These are phyloP conservation scores for Hartigia nigra DNA, from an alignment of 2,888 invertebrate genomes.

Conservation along the genomic window DNA sequence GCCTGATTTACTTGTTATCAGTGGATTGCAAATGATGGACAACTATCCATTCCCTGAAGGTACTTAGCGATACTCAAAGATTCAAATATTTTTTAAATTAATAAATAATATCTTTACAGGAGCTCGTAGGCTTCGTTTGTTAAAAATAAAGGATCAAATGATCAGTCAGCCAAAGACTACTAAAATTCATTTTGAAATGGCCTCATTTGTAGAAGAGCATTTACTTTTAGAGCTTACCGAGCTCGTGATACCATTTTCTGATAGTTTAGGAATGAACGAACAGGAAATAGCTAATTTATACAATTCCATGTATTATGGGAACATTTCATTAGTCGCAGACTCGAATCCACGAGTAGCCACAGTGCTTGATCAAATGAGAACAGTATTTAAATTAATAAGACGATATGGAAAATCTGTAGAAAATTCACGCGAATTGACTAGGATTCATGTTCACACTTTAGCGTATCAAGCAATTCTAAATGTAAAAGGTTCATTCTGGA, in stretches of 20 bases:
- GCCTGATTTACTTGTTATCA: slow-evolving; percentile 81
- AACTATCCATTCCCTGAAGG: slow-evolving; percentile 78
- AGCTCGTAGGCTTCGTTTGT: slow-evolving; percentile 73
- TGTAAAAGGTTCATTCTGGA: slow-evolving; percentile 78
- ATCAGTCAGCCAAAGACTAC: slow-evolving; percentile 71
- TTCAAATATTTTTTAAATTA: slow-evolving; percentile 6
- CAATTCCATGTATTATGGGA: slow-evolving; percentile 76
- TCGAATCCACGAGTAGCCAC: slow-evolving; percentile 84
- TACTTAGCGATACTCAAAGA: slow-evolving; percentile 36
- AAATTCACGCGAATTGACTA: slow-evolving; percentile 73
- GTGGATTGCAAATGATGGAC: slow-evolving; percentile 91
- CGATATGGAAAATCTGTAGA: slow-evolving; percentile 63
- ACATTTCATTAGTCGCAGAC: slow-evolving; percentile 80
- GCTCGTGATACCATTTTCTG: slow-evolving; percentile 78
- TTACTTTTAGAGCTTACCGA: slow-evolving; percentile 75
- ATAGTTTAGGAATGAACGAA: slow-evolving; percentile 90
- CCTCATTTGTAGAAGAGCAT: slow-evolving; percentile 81
- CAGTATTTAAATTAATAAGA: slow-evolving; percentile 72
- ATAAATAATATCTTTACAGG: slow-evolving; percentile 65
- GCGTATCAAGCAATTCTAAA: slow-evolving; percentile 89
- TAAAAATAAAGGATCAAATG: slow-evolving; percentile 75
- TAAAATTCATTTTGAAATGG: slow-evolving; percentile 87
- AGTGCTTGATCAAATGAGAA: slow-evolving; percentile 84
- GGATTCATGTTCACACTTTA: slow-evolving; percentile 86
- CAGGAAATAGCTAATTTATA: slow-evolving; percentile 85